Evolutionary conservation across 2,888 invertebrate species (phyloP), one percentile per base, ranked within the genome.

Genomic region (Latrodectus elegans): DNA sequence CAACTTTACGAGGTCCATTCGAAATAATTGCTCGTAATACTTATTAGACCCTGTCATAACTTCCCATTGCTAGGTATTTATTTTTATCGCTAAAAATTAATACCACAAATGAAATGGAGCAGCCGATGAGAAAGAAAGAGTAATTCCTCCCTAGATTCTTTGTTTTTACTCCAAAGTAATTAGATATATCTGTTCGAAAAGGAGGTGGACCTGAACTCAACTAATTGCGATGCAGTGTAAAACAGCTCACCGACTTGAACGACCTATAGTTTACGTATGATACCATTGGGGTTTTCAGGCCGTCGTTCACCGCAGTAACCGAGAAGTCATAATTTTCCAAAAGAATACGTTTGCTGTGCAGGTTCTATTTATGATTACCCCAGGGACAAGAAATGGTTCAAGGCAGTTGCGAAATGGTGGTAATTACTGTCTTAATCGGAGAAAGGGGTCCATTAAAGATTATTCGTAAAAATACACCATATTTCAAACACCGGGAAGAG

Each of bases 351-450:
- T 60, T 52, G 72, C 72, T 64, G 72, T 81, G 53, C 64, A 38
- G n/a, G 49, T 71, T 51, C 83, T 83, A 83, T 83, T 83, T 83
- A 83, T 76, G 83, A 71, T 22, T 22, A n/a, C 83, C 55, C 83
- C 26, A 22, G 83, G 76, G 83, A 83, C 9, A n/a, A 49, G 53
- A 75, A 68, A 60, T 71, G 60, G 82, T 70, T 76, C 51, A 64
- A 52, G 52, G 51, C 75, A n/a, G 71, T 70, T 76, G 71, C 70
- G 68, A 71, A 76, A 70, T 60, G 76, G 51, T 15, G 49, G 76
- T 83, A 83, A 83, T 83, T 83, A 83, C 71, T 38, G 70, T 64
- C 72, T 76, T 83, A 76, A 83, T 70, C 55, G 70, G 49, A 83
- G 76, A 83, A 75, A 51, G 52, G 53, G 70, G 67, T 72, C 55